Evolutionary conservation across 1,140 invertebrate genomes (phyloP).

Genomic region (Neelides sp.): DNA sequence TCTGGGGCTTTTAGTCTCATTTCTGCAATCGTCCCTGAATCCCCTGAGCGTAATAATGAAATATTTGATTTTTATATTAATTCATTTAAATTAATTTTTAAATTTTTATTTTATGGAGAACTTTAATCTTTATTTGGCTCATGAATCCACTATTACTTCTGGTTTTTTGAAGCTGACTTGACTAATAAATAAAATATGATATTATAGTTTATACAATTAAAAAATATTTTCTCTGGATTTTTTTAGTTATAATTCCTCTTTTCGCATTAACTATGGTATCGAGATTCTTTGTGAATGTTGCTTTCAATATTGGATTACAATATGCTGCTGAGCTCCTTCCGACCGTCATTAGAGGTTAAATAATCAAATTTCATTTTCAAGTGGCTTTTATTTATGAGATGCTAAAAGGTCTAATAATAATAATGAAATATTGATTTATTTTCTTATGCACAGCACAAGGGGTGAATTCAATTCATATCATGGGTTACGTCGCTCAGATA

Average conservation of each 20-base stretch:
- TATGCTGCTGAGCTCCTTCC: slow-evolving; percentile 75
- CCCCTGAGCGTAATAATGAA: slow-evolving; percentile 1
- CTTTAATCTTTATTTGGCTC: too few relatives aligned
- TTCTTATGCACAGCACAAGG: too few relatives aligned
- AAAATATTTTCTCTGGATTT: too few relatives aligned
- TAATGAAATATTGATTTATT: too few relatives aligned
- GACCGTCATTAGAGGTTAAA: slow-evolving; percentile 67
- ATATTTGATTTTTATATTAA: slow-evolving; percentile 10
- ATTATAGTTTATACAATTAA: background rate
- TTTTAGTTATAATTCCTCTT: background rate
- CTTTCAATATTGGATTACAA: slow-evolving; percentile 77
- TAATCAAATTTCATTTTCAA: too few relatives aligned
- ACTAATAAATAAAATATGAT: too few relatives aligned
- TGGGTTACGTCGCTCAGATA: slow-evolving; percentile 69
- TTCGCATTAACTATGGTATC: slow-evolving; percentile 56
- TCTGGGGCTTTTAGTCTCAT: slow-evolving; percentile 67
- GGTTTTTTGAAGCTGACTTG: too few relatives aligned
- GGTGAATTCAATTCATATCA: slow-evolving; percentile 67
- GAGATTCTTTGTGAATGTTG: slow-evolving; percentile 69
- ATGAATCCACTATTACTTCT: too few relatives aligned
- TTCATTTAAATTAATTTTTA: background rate
- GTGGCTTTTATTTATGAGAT: too few relatives aligned
- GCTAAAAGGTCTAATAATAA: too few relatives aligned
- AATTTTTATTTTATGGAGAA: too few relatives aligned
- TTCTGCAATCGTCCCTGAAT: slow-evolving; percentile 53